Percentiles rank a stretch among this genome's conserved stretches.
phyloP scores from a whole-genome alignment of 2,888 invertebrate genomes.

The Pristionchus entomophagus region DNA sequence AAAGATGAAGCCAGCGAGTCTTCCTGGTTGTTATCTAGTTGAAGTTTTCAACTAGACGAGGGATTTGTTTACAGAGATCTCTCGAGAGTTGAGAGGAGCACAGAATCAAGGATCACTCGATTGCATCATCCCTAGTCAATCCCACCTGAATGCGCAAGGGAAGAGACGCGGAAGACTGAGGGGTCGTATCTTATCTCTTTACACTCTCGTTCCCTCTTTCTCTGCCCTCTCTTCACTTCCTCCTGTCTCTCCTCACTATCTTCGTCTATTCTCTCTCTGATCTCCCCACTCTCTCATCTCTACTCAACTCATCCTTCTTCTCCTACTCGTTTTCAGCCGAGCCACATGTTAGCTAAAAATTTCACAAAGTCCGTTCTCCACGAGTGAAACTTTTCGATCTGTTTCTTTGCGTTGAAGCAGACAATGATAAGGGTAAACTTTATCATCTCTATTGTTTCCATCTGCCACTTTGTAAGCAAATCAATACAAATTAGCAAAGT shows the following conservation, averaged over 20 bases:
- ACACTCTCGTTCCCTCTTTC: not conserved
- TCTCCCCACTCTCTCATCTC: slow-evolving; percentile 17
- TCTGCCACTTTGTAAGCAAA: not conserved
- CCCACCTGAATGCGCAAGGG: not conserved
- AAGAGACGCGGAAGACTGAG: slow-evolving; percentile 8
- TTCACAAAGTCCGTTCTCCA: not conserved
- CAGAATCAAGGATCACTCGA: not conserved
- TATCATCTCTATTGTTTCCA: slow-evolving; percentile 6
- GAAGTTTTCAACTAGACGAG: not conserved
- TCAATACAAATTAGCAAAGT: slow-evolving; percentile 7
- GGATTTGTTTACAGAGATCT: slow-evolving; percentile 32
- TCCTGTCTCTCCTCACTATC: not conserved
- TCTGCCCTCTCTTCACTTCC: not conserved
- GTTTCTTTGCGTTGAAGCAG: not conserved
- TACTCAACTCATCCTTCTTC: slow-evolving; percentile 7
- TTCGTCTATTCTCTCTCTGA: not conserved
- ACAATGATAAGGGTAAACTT: not conserved
- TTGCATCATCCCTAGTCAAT: slow-evolving; percentile 8
- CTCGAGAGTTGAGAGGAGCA: not conserved
- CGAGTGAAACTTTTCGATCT: not conserved
- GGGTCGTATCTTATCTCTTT: slow-evolving; percentile 29
- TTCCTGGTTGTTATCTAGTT: not conserved
- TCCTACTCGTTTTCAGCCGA: slow-evolving; percentile 4
- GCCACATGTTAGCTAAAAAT: not conserved
- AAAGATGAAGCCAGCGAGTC: not conserved